Percentiles rank a stretch among this genome's conserved stretches.
Evolutionary conservation across 2,888 invertebrate species (phyloP).

Genomic region (Amphipyra berbera): DNA sequence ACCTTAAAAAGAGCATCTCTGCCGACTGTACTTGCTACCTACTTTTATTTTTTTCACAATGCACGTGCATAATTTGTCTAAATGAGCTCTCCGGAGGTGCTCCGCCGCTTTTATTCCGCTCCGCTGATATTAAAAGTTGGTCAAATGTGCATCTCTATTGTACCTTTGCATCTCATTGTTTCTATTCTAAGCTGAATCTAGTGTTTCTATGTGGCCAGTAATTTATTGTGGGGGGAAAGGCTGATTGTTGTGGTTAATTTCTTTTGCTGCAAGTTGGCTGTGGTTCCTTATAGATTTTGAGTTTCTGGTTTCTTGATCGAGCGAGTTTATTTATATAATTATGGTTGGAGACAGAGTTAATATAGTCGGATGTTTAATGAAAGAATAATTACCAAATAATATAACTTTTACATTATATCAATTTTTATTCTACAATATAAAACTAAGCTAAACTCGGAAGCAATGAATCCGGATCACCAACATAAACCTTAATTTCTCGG

Average conservation of each 20-base stretch:
- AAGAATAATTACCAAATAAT: no score
- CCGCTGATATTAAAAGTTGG: constrained; percentile 81
- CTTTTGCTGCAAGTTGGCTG: constrained; percentile 17
- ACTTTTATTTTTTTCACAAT: constrained; percentile 65
- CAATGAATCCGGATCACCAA: no score
- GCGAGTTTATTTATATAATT: no score
- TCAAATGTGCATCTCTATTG: constrained; percentile 79
- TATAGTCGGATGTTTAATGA: no score
- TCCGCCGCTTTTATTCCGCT: constrained; percentile 72
- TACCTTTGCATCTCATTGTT: constrained; percentile 72
- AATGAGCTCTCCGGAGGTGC: constrained; percentile 76
- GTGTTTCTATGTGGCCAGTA: constrained; percentile 49
- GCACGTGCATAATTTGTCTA: constrained; percentile 79
- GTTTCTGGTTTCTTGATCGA: no score
- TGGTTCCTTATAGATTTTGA: constrained; percentile 10
- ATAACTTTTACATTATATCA: no score
- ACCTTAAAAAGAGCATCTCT: constrained; percentile 30
- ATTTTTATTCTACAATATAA: no score
- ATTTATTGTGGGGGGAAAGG: constrained; percentile 49
- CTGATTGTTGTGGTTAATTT: constrained; percentile 42
- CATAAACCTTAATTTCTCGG: no score
- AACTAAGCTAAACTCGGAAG: no score
- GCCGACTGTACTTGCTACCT: constrained; percentile 19
- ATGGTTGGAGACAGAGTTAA: no score
- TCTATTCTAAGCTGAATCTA: constrained; percentile 60